phyloP scores from a whole-genome alignment of 2,888 invertebrate species.

The Palloptera scutellata region DNA sequence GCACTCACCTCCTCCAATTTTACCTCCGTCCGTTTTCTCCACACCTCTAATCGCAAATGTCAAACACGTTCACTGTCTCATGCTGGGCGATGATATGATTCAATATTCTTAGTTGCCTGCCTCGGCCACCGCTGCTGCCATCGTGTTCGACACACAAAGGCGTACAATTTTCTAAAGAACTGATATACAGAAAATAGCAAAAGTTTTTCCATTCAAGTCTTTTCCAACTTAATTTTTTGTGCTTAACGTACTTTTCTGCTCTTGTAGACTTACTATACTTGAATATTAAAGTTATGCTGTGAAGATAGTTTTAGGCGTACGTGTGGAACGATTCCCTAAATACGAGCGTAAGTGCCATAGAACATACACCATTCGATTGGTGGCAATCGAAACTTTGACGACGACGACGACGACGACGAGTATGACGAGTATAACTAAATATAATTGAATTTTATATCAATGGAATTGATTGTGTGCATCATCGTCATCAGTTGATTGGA shows the following conservation, averaged over 20 bases:
- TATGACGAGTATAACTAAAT: neutral
- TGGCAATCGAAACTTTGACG: neutral
- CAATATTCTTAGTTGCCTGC: neutral
- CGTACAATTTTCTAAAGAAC: conserved; percentile 21
- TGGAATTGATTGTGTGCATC: conserved; percentile 26
- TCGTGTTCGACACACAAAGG: neutral
- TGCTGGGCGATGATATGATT: neutral
- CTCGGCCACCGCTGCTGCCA: neutral
- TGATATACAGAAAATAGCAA: neutral
- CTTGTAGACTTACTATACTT: conserved; percentile 12
- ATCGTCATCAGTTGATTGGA: neutral
- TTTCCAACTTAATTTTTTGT: neutral
- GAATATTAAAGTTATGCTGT: conserved; percentile 20
- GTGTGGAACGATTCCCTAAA: conserved; percentile 24
- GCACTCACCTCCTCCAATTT: neutral
- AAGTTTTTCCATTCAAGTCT: neutral
- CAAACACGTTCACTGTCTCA: conserved; percentile 21
- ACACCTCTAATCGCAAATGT: conserved; percentile 25
- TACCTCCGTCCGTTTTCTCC: neutral
- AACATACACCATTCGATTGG: conserved; percentile 1
- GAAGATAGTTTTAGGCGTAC: conserved; percentile 23
- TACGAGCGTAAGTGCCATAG: conserved; percentile 13
- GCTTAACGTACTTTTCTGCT: neutral
- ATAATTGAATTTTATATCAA: conserved; percentile 27
- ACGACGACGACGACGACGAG: neutral